phyloP scores from a whole-genome alignment of 2,888 invertebrate species.

The Nomada hirtipes region DNA sequence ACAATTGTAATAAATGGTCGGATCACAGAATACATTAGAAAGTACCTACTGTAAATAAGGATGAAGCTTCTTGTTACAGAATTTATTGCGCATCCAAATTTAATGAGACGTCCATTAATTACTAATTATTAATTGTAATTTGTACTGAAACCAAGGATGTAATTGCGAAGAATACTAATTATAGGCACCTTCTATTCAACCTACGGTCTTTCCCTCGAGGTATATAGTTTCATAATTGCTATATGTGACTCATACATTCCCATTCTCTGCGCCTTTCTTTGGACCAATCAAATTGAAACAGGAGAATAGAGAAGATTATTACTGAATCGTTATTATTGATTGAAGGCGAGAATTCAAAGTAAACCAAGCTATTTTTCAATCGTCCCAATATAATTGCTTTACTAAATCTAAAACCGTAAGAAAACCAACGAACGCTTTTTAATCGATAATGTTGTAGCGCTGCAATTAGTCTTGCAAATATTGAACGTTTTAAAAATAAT shows the following conservation, averaged over 20 bases:
- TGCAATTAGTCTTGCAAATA: too few relatives aligned
- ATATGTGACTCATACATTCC: constrained; percentile 1
- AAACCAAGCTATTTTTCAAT: not conserved
- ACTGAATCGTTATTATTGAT: constrained; percentile 26
- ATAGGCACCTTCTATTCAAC: not conserved
- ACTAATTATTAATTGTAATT: not conserved
- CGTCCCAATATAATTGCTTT: constrained; percentile 4
- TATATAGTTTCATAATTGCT: constrained; percentile 9
- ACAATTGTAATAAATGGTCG: too few relatives aligned
- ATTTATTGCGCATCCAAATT: not conserved
- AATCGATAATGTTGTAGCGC: too few relatives aligned
- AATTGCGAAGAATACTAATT: constrained; percentile 5
- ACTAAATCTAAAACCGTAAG: not conserved
- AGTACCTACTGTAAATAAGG: not conserved
- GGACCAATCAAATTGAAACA: not conserved
- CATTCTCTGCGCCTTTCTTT: not conserved
- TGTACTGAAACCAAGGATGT: not conserved
- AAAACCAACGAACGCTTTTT: too few relatives aligned
- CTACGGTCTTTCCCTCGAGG: constrained; percentile 3
- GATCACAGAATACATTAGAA: too few relatives aligned
- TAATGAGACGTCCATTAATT: constrained; percentile 1
- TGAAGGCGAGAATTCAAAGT: constrained; percentile 11
- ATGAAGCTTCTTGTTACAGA: not conserved
- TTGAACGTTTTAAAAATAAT: too few relatives aligned
- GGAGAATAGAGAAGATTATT: not conserved